Evolutionary conservation across 2,797 vertebrate genomes (phyloP).

Genomic region (Brachyalestes nurse): DNA sequence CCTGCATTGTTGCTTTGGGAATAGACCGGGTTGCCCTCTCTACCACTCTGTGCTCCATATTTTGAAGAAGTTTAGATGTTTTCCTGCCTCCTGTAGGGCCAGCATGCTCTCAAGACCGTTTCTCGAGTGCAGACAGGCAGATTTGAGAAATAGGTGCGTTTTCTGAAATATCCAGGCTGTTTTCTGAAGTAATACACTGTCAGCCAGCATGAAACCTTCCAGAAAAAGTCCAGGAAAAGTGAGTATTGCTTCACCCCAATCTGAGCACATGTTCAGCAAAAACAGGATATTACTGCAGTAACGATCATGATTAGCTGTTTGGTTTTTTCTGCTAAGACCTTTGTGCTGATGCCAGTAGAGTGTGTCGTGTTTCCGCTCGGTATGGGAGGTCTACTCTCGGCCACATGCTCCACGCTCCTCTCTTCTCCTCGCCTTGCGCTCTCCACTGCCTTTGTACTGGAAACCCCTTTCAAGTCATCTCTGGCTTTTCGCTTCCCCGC

Average conservation of each 20-base stretch:
- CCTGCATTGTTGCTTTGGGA: too few relatives aligned
- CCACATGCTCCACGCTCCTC: constrained; percentile 67
- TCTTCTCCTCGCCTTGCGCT: constrained; percentile 36
- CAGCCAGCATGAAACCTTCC: constrained; percentile 17
- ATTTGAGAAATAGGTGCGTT: background rate
- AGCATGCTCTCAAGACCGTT: too few relatives aligned
- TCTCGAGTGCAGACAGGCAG: too few relatives aligned
- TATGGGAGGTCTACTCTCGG: constrained; percentile 73
- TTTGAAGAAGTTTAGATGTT: too few relatives aligned
- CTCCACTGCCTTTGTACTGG: constrained; percentile 42
- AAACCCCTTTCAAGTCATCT: constrained; percentile 48
- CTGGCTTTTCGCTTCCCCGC: constrained; percentile 24
- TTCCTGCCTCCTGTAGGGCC: too few relatives aligned
- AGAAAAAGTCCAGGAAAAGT: constrained; percentile 20
- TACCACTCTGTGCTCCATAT: too few relatives aligned
- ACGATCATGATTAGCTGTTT: constrained; percentile 71
- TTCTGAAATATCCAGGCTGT: background rate
- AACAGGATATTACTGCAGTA: constrained; percentile 69
- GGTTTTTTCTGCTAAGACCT: constrained; percentile 62
- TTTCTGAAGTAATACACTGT: background rate
- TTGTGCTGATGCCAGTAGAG: constrained; percentile 66
- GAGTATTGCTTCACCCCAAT: background rate
- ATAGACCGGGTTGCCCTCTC: too few relatives aligned
- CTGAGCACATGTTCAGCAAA: constrained; percentile 57
- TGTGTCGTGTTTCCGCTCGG: constrained; percentile 71